phyloP scores from a whole-genome alignment of 2,113 vertebrate species.

The Apodemus speciosus region DNA sequence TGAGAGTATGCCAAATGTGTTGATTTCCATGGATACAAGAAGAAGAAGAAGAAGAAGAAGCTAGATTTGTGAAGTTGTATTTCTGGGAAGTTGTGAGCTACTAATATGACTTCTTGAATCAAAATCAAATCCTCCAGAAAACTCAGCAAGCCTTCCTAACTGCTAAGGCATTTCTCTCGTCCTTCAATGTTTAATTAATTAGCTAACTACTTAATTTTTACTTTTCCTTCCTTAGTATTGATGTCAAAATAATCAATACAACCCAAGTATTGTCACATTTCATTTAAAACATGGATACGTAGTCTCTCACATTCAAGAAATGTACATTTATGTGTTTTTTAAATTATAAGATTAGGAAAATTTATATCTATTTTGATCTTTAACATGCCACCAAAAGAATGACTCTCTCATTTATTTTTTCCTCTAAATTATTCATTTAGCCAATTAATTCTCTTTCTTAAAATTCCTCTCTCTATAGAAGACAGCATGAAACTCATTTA shows the following conservation, averaged over 20 bases:
- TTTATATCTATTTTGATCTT: neutral
- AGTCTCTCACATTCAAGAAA: neutral
- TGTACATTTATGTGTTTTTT: neutral
- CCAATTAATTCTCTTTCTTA: neutral
- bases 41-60: too few species aligned
- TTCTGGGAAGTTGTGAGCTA: neutral
- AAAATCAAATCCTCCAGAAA: neutral
- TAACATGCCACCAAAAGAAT: neutral
- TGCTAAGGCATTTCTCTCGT: neutral
- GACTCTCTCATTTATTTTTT: neutral
- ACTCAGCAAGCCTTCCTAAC: neutral
- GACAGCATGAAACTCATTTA: neutral
- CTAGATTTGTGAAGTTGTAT: neutral
- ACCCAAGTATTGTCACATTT: neutral
- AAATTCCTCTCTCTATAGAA: neutral
- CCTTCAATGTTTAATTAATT: neutral
- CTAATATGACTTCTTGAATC: neutral
- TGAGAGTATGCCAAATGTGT: neutral
- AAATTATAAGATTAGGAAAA: neutral
- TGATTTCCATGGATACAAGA: neutral
- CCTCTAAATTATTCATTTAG: neutral
- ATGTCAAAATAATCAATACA: neutral
- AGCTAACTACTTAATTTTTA: neutral
- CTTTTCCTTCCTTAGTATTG: neutral
- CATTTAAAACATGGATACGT: neutral